Base-by-base conservation (phyloP, 2,888 invertebrate species). In the Erannis defoliaria region DNA sequence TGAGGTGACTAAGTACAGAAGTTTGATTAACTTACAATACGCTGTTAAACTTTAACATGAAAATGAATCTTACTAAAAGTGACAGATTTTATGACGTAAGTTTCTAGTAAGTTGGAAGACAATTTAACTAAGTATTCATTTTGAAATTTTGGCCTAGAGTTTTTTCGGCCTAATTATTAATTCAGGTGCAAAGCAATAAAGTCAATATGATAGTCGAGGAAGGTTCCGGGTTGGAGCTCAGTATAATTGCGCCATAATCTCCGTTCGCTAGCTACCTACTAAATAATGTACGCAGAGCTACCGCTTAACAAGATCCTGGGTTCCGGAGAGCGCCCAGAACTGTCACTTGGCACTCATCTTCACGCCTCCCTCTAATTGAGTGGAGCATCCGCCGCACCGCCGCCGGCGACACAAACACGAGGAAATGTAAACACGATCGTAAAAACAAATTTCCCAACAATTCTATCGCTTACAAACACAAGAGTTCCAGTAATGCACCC, bases 261-360 rank as follows among this genome's bases (percentile, higher is more conserved):
- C 67, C 58, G 69, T 68, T 70, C 71, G 49, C 48, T 48, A 50
- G 72, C 70, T 73, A 75, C 68, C 72, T 74, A 75, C 70, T 80
- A 74, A 81, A 80, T 81, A 80, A 80, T 77, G 72, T 73, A 76
- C 71, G 71, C 69, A 63, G 64, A 64, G 68, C 62, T 64, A 68
- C 72, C 71, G 72, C 67, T 71, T 73, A 74, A 72, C 74, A 75
- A 77, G 77, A 74, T 74, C 71, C 70, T 74, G 62, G 70, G 76
- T 75, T 75, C 71, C 72, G 74, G 65, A 69, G 68, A 75, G 71
- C 74, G 71, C 73, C 69, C 60, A 71, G 72, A 65, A 60, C 74
- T 74, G 79, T 78, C 80, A 78, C 72, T 74, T 77, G 73, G 72
- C 75, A 78, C 77, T 82, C 79, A 77, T 81, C 76, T 79, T 80